These are phyloP conservation scores for Gymnobelideus leadbeateri DNA, from an alignment of 2,113 vertebrate species.

Conservation along the genomic window DNA sequence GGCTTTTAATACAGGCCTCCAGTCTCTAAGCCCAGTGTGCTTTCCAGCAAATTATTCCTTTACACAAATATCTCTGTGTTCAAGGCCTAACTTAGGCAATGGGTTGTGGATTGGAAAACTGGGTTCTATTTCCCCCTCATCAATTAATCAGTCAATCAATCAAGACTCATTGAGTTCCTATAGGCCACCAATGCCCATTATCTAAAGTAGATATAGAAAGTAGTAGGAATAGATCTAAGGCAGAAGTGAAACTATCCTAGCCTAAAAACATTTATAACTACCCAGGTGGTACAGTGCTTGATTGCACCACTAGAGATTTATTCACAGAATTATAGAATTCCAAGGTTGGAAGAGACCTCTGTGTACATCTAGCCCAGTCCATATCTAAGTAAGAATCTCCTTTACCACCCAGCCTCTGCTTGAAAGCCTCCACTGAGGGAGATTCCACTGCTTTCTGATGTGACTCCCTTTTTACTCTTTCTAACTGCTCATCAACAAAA, in stretches of 20 bases:
- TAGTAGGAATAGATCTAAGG: constrained; percentile 21
- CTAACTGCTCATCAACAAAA: background rate
- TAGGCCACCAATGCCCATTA: constrained; percentile 72
- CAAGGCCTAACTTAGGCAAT: background rate
- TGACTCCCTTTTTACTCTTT: background rate
- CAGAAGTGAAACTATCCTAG: constrained; percentile 64
- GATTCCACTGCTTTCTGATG: background rate
- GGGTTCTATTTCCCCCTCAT: constrained; percentile 39
- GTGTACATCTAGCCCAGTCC: background rate
- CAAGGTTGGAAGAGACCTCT: background rate
- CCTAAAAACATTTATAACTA: background rate
- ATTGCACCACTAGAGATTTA: background rate
- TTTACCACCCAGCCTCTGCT: background rate
- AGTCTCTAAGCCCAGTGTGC: background rate
- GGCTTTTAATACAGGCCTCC: background rate
- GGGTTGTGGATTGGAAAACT: constrained; percentile 65
- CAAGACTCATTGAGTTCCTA: constrained; percentile 73
- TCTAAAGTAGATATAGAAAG: constrained; percentile 51
- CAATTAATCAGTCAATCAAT: constrained; percentile 72
- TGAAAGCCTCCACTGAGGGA: background rate
- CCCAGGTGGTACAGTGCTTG: background rate
- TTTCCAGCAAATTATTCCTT: background rate
- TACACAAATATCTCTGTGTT: background rate
- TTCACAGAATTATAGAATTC: background rate
- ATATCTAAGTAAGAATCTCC: background rate